Conservation (phyloP, 2,888 invertebrate species). For the Hirudinaria manillensis region DNA sequence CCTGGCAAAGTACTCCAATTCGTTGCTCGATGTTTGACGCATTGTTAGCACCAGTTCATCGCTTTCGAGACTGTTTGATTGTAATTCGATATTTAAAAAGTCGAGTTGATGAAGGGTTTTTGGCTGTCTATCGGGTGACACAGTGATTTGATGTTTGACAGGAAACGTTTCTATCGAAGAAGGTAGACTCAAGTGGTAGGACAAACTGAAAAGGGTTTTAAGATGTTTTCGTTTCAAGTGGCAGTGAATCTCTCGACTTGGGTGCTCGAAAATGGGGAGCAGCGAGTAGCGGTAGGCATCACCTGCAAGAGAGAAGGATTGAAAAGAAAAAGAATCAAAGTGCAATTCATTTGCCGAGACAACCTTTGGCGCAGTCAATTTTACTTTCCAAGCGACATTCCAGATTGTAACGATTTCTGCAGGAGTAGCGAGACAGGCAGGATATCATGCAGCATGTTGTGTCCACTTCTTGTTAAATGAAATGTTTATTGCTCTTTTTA, state of each 20-base stretch:
- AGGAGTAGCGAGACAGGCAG: not conserved
- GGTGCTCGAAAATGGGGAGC: slow-evolving; percentile 45
- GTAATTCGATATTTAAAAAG: slow-evolving; percentile 41
- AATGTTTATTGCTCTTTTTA: not conserved
- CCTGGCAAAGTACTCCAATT: not conserved
- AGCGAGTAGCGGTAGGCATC: slow-evolving; percentile 47
- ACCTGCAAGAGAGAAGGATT: slow-evolving; percentile 38
- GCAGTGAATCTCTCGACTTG: slow-evolving; percentile 45
- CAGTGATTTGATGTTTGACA: slow-evolving; percentile 32
- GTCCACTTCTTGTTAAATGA: not conserved
- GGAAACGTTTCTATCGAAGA: slow-evolving; percentile 40
- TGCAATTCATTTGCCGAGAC: not conserved
- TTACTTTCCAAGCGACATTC: not conserved
- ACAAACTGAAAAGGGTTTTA: slow-evolving; percentile 45
- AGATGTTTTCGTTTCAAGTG: slow-evolving; percentile 46
- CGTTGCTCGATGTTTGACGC: slow-evolving; percentile 2
- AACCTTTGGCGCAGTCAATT: slow-evolving; percentile 6
- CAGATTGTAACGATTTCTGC: not conserved
- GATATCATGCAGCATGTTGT: slow-evolving; percentile 7
- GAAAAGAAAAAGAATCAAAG: slow-evolving; percentile 1
- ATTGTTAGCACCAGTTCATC: slow-evolving; percentile 47
- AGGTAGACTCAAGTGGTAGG: slow-evolving; percentile 42
- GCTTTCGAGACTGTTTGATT: slow-evolving; percentile 37
- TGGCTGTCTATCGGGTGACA: slow-evolving; percentile 27
- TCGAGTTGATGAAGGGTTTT: slow-evolving; percentile 36